These are phyloP conservation scores for Gymnorhina tibicen DNA, from an alignment of 2,113 vertebrate species.

Conservation along the genomic window DNA sequence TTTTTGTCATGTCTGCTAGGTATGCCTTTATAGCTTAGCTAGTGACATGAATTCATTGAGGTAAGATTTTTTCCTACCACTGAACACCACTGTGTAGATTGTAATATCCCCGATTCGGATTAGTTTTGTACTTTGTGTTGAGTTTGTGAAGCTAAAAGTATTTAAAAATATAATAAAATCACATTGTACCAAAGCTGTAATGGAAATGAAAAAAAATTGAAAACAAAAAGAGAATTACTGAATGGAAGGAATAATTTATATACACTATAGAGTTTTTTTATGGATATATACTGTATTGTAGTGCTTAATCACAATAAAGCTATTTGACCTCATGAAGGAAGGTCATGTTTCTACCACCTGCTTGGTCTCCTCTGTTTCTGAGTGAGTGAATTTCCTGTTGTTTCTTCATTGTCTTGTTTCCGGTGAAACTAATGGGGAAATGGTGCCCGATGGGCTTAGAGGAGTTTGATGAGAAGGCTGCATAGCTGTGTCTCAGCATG, in stretches of 20 bases:
- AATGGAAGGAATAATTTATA: constrained; percentile 85
- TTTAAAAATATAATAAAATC: constrained; percentile 79
- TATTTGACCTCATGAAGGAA: constrained; percentile 79
- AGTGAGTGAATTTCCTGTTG: background rate
- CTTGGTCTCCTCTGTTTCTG: constrained; percentile 53
- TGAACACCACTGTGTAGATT: constrained; percentile 85
- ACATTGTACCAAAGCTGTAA: constrained; percentile 85
- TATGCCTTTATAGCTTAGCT: constrained; percentile 80
- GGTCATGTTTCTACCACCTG: constrained; percentile 81
- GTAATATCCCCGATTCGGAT: constrained; percentile 76
- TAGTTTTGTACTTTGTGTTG: constrained; percentile 88
- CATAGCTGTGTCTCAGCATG: background rate
- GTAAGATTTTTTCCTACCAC: constrained; percentile 86
- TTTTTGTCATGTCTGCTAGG: constrained; percentile 80
- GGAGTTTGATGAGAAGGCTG: background rate
- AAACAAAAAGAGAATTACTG: constrained; percentile 62
- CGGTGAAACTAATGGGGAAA: background rate
- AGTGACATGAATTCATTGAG: constrained; percentile 84
- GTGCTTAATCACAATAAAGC: constrained; percentile 84
- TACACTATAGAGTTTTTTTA: constrained; percentile 81
- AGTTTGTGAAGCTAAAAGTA: constrained; percentile 85
- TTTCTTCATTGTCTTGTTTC: background rate
- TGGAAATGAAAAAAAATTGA: constrained; percentile 48
- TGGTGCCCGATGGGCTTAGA: background rate
- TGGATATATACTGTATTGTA: constrained; percentile 85